These are phyloP conservation scores for Sitobion miscanthi DNA, from an alignment of 1,140 invertebrate genomes.

Conservation along the genomic window DNA sequence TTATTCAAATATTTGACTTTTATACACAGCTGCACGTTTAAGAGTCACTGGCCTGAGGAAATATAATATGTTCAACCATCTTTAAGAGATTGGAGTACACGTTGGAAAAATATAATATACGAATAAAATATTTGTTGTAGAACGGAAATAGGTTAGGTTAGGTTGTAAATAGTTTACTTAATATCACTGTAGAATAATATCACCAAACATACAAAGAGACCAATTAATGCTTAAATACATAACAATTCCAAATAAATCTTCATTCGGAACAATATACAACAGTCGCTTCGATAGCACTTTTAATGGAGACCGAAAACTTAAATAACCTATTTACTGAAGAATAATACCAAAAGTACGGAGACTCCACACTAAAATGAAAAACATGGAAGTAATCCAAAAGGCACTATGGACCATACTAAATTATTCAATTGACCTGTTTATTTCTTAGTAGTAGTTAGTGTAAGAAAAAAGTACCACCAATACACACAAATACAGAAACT, in stretches of 20 bases:
- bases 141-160: background rate
- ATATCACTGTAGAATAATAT: background rate
- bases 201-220: background rate
- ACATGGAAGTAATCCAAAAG: background rate
- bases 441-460: background rate
- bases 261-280: background rate
- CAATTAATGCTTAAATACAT: background rate
- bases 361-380: background rate
- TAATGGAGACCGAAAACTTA: background rate
- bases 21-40: background rate
- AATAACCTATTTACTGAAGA: background rate
- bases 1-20: background rate
- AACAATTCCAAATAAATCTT: background rate
- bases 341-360: background rate
- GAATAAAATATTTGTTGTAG: background rate
- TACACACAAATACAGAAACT: background rate
- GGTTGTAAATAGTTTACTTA: background rate
- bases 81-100: background rate
- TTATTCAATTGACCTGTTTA: constrained; percentile 11
- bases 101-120: background rate
- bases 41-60: background rate
- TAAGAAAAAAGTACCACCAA: background rate
- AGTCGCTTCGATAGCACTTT: background rate
- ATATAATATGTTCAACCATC: background rate
- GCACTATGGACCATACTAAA: background rate